A percentile compares a stretch with the other conserved stretches of the same genome.
phyloP scores from a whole-genome alignment of 2,113 vertebrate genomes.

The Hippocampus zosterae region DNA sequence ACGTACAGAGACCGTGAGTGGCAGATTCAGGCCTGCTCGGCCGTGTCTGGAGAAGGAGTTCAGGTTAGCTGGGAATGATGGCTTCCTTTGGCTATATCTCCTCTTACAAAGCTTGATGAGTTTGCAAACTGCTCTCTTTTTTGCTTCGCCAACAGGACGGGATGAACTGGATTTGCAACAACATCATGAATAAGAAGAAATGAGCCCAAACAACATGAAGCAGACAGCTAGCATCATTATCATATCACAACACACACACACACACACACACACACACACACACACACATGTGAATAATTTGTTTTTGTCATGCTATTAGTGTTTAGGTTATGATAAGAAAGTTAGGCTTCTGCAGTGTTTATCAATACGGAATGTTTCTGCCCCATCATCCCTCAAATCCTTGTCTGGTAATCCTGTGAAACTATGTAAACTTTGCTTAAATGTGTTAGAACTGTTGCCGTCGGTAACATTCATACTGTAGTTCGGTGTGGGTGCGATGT shows the following conservation, averaged over 20 bases:
- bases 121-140: neutral
- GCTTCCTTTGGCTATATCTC: slow-evolving; percentile 4
- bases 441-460: slow-evolving; percentile 24
- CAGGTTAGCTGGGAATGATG: slow-evolving; percentile 69
- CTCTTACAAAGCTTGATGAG: neutral
- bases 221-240: neutral
- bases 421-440: slow-evolving; percentile 12
- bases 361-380: slow-evolving; percentile 18
- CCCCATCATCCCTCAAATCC: neutral
- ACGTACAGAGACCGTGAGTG: slow-evolving; percentile 82
- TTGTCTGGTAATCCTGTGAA: slow-evolving; percentile 33
- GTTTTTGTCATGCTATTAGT: slow-evolving; percentile 45
- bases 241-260: neutral
- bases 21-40: slow-evolving; percentile 90
- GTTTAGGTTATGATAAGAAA: slow-evolving; percentile 10
- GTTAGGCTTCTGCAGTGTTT: slow-evolving; percentile 7
- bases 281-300: slow-evolving; percentile 2
- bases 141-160: slow-evolving; percentile 73
- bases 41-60: slow-evolving; percentile 82
- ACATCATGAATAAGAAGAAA: slow-evolving; percentile 82
- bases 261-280: neutral
- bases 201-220: slow-evolving; percentile 35
- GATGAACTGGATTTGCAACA: slow-evolving; percentile 91
- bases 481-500: slow-evolving; percentile 35
- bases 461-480: slow-evolving; percentile 19